phyloP scores from a whole-genome alignment of 2,888 invertebrate genomes.

The Pseudolycoriella hygida region DNA sequence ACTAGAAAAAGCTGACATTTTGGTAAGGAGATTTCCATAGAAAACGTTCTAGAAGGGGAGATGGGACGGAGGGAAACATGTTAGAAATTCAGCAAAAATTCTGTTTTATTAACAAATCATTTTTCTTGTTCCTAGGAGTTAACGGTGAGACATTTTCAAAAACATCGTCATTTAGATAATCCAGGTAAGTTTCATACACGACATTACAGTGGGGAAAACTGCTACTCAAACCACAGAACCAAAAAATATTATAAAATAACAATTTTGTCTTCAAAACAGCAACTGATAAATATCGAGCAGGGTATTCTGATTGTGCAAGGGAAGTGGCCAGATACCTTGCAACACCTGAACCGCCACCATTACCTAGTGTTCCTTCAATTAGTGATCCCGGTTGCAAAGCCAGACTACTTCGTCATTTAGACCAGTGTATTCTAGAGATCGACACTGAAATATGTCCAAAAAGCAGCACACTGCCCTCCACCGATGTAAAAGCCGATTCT shows the following conservation, averaged over 20 bases:
- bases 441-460: conserved; percentile 36
- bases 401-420: conserved; percentile 36
- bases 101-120: too few relatives aligned
- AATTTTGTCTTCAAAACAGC: conserved; percentile 13
- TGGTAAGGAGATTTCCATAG: too few relatives aligned
- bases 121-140: conserved; percentile 36
- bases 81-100: too few relatives aligned
- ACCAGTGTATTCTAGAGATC: conserved; percentile 40
- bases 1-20: conserved; percentile 63
- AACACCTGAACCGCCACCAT: conserved; percentile 26
- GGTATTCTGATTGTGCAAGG: conserved; percentile 44
- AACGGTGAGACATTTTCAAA: conserved; percentile 64
- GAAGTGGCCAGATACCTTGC: conserved; percentile 33
- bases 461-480: conserved; percentile 1
- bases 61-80: too few relatives aligned
- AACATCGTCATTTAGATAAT: conserved; percentile 48
- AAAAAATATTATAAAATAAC: background rate
- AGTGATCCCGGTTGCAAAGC: conserved; percentile 38
- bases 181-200: conserved; percentile 27
- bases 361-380: conserved; percentile 28
- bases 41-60: too few relatives aligned
- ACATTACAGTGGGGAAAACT: too few relatives aligned
- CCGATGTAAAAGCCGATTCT: background rate
- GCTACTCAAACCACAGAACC: too few relatives aligned
- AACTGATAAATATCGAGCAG: conserved; percentile 32